These are phyloP conservation scores for Catharus ustulatus DNA, from an alignment of 2,797 vertebrate genomes.

Conservation along the genomic window DNA sequence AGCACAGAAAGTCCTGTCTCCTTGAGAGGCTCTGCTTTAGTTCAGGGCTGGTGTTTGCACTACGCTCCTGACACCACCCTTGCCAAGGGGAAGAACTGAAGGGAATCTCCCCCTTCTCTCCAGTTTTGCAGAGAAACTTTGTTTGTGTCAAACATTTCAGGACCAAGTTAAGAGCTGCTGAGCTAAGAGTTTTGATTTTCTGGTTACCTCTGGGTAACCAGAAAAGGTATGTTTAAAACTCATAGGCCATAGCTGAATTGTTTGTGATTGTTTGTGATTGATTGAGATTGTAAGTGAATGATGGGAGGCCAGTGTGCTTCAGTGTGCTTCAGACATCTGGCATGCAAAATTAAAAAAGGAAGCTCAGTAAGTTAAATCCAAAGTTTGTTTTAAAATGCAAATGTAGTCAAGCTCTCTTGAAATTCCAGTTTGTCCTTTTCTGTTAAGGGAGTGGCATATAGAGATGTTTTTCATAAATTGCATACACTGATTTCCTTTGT, in stretches of 20 bases:
- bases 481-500: not conserved
- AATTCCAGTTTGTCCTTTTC: constrained; percentile 7
- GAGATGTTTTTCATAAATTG: not conserved
- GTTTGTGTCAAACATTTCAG: not conserved
- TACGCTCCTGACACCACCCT: not conserved
- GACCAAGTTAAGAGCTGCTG: not conserved
- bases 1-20: not conserved
- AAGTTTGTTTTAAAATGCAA: constrained; percentile 34
- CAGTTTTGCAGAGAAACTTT: not conserved
- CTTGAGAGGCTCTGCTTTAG: not conserved
- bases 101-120: not conserved
- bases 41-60: not conserved
- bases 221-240: not conserved
- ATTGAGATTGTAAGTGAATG: not conserved
- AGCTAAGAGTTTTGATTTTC: not conserved
- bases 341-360: not conserved
- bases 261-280: not conserved
- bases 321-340: not conserved
- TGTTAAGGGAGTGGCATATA: not conserved
- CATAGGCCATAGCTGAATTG: not conserved
- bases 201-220: not conserved
- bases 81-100: not conserved
- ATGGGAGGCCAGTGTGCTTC: not conserved
- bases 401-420: not conserved
- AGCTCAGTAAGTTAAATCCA: not conserved